These are phyloP conservation scores for Acleris literana DNA, from an alignment of 2,888 invertebrate species.

Conservation along the genomic window DNA sequence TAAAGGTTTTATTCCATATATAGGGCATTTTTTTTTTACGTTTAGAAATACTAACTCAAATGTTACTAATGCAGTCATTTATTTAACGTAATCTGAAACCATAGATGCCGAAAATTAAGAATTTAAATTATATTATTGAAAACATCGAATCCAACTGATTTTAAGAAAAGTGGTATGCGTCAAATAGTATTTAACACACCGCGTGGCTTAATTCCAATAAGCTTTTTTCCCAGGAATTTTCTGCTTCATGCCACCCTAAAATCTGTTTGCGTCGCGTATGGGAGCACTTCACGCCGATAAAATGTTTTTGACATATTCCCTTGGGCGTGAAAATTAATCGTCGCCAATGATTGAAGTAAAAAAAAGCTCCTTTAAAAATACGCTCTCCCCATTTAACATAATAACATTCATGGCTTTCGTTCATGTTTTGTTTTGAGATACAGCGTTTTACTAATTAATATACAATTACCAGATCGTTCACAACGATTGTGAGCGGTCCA, in stretches of 20 bases:
- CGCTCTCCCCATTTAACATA: background rate
- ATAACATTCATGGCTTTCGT: no score
- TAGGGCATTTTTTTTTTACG: no score
- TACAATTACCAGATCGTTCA: background rate
- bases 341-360: constrained; percentile 8
- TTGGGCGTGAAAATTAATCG: constrained; percentile 25
- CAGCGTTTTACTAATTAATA: no score
- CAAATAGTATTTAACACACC: background rate
- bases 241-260: constrained; percentile 1
- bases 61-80: no score
- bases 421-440: no score
- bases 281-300: constrained; percentile 10
- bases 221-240: background rate
- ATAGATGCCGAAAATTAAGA: no score
- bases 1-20: no score
- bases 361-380: constrained; percentile 1
- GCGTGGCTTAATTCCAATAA: background rate
- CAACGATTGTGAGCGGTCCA: background rate
- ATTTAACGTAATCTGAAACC: no score
- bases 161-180: no score
- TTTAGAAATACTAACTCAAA: no score
- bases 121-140: no score
- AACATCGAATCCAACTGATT: no score
- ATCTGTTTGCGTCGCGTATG: constrained; percentile 22
- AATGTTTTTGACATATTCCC: constrained; percentile 24